Conservation (phyloP, 1,140 invertebrate genomes). For the Caerostris extrusa region DNA sequence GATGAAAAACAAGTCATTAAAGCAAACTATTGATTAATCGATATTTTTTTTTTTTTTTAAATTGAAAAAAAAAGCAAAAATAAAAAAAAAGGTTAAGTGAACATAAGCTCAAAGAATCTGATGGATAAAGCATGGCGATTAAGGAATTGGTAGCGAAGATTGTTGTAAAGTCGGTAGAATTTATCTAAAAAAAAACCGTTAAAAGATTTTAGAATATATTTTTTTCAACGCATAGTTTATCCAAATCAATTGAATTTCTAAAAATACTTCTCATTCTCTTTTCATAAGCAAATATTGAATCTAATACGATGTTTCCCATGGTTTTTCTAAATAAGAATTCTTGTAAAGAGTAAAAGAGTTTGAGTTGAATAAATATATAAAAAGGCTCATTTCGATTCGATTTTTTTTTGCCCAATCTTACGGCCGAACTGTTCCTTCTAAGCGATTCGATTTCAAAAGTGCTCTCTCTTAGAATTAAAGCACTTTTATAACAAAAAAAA, state of each 20-base stretch:
- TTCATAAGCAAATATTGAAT: background rate
- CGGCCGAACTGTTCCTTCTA: background rate
- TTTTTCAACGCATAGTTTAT: background rate
- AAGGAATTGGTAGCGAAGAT: too few relatives aligned
- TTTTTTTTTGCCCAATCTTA: background rate
- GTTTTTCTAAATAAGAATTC: background rate
- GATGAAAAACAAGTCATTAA: too few relatives aligned
- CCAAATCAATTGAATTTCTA: background rate
- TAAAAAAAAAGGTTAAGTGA: too few relatives aligned
- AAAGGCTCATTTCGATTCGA: background rate
- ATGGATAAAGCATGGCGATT: too few relatives aligned
- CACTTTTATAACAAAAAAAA: background rate
- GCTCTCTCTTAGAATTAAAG: conserved; percentile 5
- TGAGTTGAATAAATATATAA: conserved; percentile 6
- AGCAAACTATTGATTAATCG: too few relatives aligned
- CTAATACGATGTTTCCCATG: background rate
- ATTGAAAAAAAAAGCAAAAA: too few relatives aligned
- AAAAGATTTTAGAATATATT: background rate
- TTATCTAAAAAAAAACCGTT: too few relatives aligned
- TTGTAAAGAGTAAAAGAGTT: background rate
- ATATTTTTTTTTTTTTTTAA: too few relatives aligned
- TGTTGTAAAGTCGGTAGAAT: too few relatives aligned
- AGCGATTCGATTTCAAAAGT: conserved; percentile 23
- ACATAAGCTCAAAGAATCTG: too few relatives aligned
- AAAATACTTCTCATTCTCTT: background rate